phyloP scores from a whole-genome alignment of 2,888 invertebrate genomes.

The Ornithoptera priamus region DNA sequence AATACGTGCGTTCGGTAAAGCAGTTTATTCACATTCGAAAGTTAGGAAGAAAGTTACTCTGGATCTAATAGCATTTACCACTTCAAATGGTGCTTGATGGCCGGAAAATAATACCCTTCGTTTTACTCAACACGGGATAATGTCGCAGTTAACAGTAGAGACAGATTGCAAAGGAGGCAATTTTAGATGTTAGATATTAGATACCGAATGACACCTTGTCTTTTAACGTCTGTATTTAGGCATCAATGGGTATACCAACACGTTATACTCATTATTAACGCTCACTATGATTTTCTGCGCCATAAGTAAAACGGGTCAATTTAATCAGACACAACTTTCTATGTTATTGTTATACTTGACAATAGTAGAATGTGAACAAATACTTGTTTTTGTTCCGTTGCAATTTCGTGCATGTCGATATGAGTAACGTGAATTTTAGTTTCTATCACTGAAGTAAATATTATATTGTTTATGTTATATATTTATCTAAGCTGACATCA shows the following conservation, averaged over 20 bases:
- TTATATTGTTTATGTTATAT: neutral
- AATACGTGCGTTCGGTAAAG: neutral
- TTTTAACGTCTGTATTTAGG: conserved; percentile 14
- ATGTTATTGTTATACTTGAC: conserved; percentile 1
- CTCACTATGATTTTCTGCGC: neutral
- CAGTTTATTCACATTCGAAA: conserved; percentile 21
- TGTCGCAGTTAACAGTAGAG: conserved; percentile 24
- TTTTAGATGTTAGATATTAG: conserved; percentile 21
- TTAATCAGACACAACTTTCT: neutral
- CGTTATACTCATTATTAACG: neutral
- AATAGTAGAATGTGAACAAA: neutral
- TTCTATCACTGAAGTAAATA: neutral
- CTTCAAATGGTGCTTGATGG: conserved; percentile 41
- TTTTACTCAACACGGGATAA: conserved; percentile 28
- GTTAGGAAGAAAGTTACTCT: conserved; percentile 31
- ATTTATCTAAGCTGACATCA: conserved; percentile 21
- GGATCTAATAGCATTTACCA: conserved; percentile 28
- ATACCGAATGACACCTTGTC: conserved; percentile 15
- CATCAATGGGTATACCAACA: conserved; percentile 1
- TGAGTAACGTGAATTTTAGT: neutral
- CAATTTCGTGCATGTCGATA: conserved; percentile 4
- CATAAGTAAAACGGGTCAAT: neutral
- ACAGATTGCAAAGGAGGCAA: conserved; percentile 22
- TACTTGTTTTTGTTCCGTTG: conserved; percentile 9
- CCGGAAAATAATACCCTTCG: conserved; percentile 47